A percentile compares a stretch with the other conserved stretches of the same genome.
phyloP scores from a whole-genome alignment of 2,113 vertebrate genomes.

The Petroica traversi region DNA sequence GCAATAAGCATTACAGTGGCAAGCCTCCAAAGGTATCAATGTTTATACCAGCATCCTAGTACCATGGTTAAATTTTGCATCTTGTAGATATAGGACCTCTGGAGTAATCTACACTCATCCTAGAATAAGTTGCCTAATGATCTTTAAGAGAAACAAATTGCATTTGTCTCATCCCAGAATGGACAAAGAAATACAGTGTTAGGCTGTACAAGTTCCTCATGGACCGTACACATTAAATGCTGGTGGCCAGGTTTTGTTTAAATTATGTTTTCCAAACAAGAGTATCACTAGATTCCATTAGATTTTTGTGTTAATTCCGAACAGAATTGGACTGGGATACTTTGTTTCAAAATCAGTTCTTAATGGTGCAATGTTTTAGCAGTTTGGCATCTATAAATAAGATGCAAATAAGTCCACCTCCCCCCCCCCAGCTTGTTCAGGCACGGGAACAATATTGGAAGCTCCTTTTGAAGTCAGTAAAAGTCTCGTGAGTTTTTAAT shows the following conservation, averaged over 20 bases:
- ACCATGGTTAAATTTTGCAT: background rate
- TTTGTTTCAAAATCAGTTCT: background rate
- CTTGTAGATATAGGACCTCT: background rate
- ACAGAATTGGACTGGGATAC: background rate
- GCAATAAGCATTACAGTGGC: background rate
- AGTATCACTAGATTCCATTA: background rate
- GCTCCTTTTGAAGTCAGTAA: background rate
- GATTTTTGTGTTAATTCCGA: background rate
- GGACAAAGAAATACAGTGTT: background rate
- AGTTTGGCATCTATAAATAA: background rate
- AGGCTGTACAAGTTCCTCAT: background rate
- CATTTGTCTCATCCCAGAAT: background rate
- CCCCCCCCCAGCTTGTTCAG: background rate
- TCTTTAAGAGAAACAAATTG: background rate
- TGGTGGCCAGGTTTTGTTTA: background rate
- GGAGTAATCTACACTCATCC: background rate
- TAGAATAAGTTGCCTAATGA: background rate
- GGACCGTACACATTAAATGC: background rate
- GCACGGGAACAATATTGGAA: background rate
- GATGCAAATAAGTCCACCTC: background rate
- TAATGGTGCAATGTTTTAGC: background rate
- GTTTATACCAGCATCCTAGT: background rate
- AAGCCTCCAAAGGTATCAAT: background rate
- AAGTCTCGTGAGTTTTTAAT: background rate
- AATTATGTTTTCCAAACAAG: background rate